A percentile compares a stretch with the other conserved stretches of the same genome.
Evolutionary conservation across 1,140 invertebrate genomes (phyloP).

Genomic region (Oscheius sp.): DNA sequence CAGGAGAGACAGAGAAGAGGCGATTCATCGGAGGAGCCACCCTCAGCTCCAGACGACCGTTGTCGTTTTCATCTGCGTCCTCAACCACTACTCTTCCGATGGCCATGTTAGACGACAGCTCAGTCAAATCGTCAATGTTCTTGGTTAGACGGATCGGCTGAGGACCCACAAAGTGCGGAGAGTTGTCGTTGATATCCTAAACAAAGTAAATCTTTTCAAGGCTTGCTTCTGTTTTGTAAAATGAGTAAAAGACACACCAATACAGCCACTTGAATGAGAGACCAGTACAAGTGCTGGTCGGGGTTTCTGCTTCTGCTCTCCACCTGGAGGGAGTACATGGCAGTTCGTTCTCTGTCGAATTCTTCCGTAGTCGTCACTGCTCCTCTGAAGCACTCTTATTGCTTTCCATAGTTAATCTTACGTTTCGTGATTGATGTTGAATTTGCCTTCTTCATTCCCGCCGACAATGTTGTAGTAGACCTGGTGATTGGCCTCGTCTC

Average conservation of each 20-base stretch:
- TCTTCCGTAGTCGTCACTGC: constrained; percentile 42
- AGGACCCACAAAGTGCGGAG: constrained; percentile 49
- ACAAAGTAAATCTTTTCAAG: neutral
- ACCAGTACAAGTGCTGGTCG: constrained; percentile 55
- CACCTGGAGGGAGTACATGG: constrained; percentile 49
- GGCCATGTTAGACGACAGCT: constrained; percentile 44
- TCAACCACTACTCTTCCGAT: constrained; percentile 46
- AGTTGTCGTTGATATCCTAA: constrained; percentile 58
- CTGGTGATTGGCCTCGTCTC: constrained; percentile 33
- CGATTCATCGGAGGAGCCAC: constrained; percentile 53
- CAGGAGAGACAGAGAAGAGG: constrained; percentile 49
- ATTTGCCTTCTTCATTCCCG: constrained; percentile 56
- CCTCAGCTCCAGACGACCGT: constrained; percentile 49
- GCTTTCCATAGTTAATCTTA: constrained; percentile 9
- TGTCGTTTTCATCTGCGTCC: constrained; percentile 53
- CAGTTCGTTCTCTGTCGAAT: constrained; percentile 49
- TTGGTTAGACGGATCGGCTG: constrained; percentile 48
- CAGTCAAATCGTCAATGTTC: constrained; percentile 45
- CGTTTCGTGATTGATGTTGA: constrained; percentile 35
- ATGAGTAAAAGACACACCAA: constrained; percentile 40
- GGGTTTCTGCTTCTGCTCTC: constrained; percentile 42
- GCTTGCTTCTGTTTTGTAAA: neutral
- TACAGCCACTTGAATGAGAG: constrained; percentile 50
- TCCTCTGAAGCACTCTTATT: constrained; percentile 38
- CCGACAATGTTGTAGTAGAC: constrained; percentile 50